Evolutionary conservation across 2,797 vertebrate genomes (phyloP).

Genomic region (Anabas testudineus): DNA sequence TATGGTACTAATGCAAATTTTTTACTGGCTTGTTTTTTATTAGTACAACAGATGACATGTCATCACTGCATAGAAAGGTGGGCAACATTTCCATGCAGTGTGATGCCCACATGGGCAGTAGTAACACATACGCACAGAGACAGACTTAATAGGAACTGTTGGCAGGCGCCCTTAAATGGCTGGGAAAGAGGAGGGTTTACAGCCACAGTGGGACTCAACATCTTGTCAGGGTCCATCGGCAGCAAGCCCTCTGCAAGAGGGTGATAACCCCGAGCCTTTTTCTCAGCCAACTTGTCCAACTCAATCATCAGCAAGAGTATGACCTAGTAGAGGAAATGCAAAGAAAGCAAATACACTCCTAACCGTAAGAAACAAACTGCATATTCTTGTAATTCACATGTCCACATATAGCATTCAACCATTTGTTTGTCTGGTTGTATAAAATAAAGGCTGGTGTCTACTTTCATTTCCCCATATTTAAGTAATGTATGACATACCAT

Average conservation of each 20-base stretch:
- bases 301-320: slow-evolving; percentile 48
- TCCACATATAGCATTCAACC: too few species aligned
- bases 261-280: slow-evolving; percentile 55
- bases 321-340: slow-evolving; percentile 53
- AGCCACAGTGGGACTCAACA: slow-evolving; percentile 50
- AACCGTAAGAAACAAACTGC: slow-evolving; percentile 1
- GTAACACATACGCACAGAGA: background rate
- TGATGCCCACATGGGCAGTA: background rate
- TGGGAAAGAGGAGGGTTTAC: slow-evolving; percentile 34
- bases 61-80: too few species aligned
- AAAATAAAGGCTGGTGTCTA: too few species aligned
- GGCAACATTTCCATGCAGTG: too few species aligned
- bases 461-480: too few species aligned
- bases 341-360: slow-evolving; percentile 40
- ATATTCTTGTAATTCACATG: background rate
- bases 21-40: background rate
- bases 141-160: slow-evolving; percentile 24
- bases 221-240: slow-evolving; percentile 58
- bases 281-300: slow-evolving; percentile 55
- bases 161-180: slow-evolving; percentile 35
- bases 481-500: too few species aligned
- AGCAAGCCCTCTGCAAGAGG: slow-evolving; percentile 40
- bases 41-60: background rate
- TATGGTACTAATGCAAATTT: background rate
- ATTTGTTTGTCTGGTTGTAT: too few species aligned